Percentiles rank a stretch among this genome's conserved stretches.
Evolutionary conservation across 2,113 vertebrate genomes (phyloP).

Genomic region (Calonectris borealis): DNA sequence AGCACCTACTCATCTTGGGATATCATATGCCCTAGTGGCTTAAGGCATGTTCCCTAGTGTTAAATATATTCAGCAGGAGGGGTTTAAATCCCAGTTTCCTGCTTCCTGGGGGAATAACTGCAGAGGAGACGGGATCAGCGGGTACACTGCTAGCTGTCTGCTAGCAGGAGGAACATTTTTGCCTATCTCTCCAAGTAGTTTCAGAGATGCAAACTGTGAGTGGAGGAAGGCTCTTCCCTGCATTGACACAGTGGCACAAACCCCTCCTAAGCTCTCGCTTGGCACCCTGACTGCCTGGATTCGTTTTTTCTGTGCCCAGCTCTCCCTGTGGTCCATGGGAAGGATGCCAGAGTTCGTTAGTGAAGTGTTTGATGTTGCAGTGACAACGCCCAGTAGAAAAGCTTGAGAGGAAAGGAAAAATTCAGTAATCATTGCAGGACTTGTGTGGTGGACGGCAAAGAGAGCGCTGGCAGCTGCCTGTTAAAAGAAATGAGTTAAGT

Average conservation of each 20-base stretch:
- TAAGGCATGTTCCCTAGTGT: neutral
- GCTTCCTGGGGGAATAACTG: neutral
- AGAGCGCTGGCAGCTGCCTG: neutral
- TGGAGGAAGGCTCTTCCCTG: neutral
- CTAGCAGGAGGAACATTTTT: neutral
- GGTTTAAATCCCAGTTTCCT: neutral
- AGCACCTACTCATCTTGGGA: neutral
- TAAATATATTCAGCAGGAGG: neutral
- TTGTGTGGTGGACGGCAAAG: neutral
- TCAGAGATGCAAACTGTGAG: neutral
- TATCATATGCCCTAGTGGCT: neutral
- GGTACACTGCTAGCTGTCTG: neutral
- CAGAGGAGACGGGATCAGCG: accelerated
- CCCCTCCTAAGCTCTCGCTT: neutral
- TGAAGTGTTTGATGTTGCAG: neutral
- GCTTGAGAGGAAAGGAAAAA: neutral
- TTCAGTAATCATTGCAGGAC: neutral
- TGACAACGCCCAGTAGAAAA: neutral
- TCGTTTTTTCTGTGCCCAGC: accelerated
- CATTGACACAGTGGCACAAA: neutral
- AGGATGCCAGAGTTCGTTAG: neutral
- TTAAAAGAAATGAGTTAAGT: neutral
- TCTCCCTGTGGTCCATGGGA: neutral
- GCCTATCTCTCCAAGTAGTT: neutral
- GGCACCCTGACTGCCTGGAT: neutral